Base-by-base conservation (phyloP, 2,888 invertebrate species). In the Meteorus colon region DNA sequence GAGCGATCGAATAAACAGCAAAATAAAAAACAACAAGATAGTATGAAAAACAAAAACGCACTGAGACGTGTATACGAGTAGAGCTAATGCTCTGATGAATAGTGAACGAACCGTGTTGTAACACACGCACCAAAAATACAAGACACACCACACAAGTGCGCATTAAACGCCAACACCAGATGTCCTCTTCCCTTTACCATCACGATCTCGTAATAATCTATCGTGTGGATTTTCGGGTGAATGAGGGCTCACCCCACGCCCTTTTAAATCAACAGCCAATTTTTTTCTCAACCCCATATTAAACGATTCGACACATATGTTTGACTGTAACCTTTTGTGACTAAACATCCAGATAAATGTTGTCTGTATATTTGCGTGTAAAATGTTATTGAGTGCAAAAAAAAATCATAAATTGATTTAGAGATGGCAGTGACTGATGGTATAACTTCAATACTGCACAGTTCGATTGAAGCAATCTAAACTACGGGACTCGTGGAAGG, bases 131-230 rank as follows among this genome's bases (percentile, higher is more conserved):
- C 71, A 76, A 76, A 81, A 81, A 81, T 80, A 81, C 78, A 76
- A 77, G 76, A 70, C 55, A 70, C 68, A 66, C 73, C 66, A 76
- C 80, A 79, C 81, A 81, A 81, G 81, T 81, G 81, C 81, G 81
- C 81, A 81, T 81, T 79, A 80, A 78, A 81, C 78, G 75, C 74
- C 73, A 79, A 79, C 80, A 78, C 81, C 81, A 81, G 81, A 81
- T 81, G 81, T 80, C 80, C 76, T 74, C 67, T 73, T 75, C 76
- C 77, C 75, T 80, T 78, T 72, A 71, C 75, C 77, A 78, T 76
- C 78, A 80, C 76, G 75, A 75, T 73, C 77, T 78, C 77, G 77
- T 71, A 69, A 71, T 19, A 77, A 80, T 80, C 78, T 73, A 76
- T 72, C 72, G 66, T 31, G 67, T 76, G 48, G 51, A 72, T 72